Conservation (phyloP, 2,113 vertebrate genomes). For the Dicerorhinus sumatrensis region DNA sequence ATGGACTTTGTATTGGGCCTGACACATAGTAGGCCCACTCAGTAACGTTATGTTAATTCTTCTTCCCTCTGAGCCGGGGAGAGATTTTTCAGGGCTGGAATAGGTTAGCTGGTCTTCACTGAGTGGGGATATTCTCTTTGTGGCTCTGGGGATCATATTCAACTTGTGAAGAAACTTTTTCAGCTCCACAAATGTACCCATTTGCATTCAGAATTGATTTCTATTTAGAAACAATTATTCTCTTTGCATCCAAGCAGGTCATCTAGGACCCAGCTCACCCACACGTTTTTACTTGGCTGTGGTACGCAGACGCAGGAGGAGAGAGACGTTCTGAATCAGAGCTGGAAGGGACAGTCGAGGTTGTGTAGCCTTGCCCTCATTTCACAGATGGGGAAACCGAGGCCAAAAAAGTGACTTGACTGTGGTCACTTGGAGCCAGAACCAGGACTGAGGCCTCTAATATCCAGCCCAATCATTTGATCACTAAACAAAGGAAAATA, state of each 20-base stretch:
- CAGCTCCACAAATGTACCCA: not conserved
- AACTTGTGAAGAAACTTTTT: not conserved
- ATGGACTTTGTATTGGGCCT: not conserved
- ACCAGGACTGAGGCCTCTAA: not conserved
- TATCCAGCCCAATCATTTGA: not conserved
- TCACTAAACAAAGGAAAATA: not conserved
- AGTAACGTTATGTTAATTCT: not conserved
- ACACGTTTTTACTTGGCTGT: not conserved
- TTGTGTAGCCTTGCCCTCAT: not conserved
- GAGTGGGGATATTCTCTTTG: not conserved
- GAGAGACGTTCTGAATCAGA: not conserved
- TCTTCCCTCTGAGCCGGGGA: not conserved
- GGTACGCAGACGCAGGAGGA: not conserved
- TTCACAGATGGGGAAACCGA: not conserved
- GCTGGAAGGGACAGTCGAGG: not conserved
- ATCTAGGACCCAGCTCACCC: not conserved
- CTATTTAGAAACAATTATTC: conserved; percentile 29
- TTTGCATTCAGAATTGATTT: conserved; percentile 52
- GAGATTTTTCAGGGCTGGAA: not conserved
- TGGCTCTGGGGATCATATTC: not conserved
- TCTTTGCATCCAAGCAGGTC: not conserved
- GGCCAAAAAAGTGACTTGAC: not conserved
- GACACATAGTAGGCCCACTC: not conserved
- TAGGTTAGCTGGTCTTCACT: not conserved
- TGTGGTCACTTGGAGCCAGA: not conserved